A percentile compares a stretch with the other conserved stretches of the same genome.
Evolutionary conservation across 2,888 invertebrate genomes (phyloP).

Genomic region (Nebria salina): DNA sequence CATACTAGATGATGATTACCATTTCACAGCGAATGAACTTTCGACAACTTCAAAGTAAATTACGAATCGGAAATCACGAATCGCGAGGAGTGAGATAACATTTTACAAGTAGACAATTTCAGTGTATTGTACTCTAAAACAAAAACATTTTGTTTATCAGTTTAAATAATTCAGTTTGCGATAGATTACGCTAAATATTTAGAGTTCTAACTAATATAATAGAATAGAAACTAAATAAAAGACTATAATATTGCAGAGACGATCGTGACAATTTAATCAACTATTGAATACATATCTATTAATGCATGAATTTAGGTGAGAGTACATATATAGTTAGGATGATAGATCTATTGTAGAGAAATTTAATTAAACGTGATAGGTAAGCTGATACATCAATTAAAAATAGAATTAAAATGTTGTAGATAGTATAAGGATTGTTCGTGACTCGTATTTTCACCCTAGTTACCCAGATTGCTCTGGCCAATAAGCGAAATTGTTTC

Average conservation of each 20-base stretch:
- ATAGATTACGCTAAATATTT: no score
- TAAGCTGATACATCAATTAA: constrained; percentile 41
- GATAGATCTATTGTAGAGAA: not conserved
- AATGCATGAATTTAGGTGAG: no score
- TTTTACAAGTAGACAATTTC: not conserved
- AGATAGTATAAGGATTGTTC: not conserved
- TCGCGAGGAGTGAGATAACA: not conserved
- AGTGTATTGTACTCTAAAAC: not conserved
- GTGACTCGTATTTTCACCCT: constrained; percentile 25
- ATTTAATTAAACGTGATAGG: constrained; percentile 19
- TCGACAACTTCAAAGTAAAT: constrained; percentile 19
- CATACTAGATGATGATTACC: not conserved
- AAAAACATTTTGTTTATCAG: not conserved
- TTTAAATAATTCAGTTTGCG: not conserved
- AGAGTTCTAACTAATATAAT: no score
- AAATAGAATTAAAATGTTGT: constrained; percentile 39
- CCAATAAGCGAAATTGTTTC: constrained; percentile 46
- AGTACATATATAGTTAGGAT: not conserved
- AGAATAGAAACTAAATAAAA: no score
- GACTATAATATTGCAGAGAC: no score
- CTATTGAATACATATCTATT: no score
- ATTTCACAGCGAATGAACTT: constrained; percentile 9
- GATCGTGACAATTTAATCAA: no score
- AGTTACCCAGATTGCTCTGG: constrained; percentile 36
- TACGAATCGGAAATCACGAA: constrained; percentile 30